phyloP scores from a whole-genome alignment of 2,797 vertebrate genomes.

The Danio jaintianensis region DNA sequence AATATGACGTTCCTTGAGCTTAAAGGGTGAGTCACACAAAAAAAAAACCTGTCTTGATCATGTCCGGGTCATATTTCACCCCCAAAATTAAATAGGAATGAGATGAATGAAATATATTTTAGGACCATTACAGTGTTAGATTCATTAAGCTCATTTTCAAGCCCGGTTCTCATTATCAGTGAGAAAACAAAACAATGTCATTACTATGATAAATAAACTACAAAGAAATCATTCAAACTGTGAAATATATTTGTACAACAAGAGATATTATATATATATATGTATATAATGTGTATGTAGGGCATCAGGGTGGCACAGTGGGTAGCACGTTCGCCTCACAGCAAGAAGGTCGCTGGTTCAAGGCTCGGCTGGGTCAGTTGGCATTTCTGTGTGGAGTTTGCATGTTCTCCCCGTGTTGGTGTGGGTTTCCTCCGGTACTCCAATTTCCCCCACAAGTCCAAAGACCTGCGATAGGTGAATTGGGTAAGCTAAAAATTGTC shows the following conservation, averaged over 20 bases:
- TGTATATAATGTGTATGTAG: too few relatives aligned
- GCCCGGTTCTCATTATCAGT: slow-evolving; percentile 2
- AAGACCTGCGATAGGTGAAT: too few relatives aligned
- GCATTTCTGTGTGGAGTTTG: too few relatives aligned
- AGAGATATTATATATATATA: background rate
- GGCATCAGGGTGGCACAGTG: too few relatives aligned
- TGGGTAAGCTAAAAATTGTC: too few relatives aligned
- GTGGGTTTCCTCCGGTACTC: too few relatives aligned
- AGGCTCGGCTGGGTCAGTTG: too few relatives aligned
- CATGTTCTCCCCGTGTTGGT: too few relatives aligned
- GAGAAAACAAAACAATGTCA: slow-evolving; percentile 1
- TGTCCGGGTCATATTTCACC: background rate
- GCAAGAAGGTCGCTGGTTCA: too few relatives aligned
- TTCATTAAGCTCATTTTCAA: slow-evolving; percentile 1
- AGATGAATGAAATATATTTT: background rate
- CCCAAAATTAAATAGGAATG: background rate
- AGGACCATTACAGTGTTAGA: background rate
- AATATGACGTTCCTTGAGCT: slow-evolving; percentile 2
- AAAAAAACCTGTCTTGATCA: background rate
- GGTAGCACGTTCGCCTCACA: too few relatives aligned
- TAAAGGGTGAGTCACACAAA: background rate
- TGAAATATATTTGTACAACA: background rate
- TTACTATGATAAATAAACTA: background rate
- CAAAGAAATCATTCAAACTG: background rate
- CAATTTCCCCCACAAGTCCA: too few relatives aligned